phyloP scores from a whole-genome alignment of 2,113 vertebrate species.

The Dipodomys merriami region DNA sequence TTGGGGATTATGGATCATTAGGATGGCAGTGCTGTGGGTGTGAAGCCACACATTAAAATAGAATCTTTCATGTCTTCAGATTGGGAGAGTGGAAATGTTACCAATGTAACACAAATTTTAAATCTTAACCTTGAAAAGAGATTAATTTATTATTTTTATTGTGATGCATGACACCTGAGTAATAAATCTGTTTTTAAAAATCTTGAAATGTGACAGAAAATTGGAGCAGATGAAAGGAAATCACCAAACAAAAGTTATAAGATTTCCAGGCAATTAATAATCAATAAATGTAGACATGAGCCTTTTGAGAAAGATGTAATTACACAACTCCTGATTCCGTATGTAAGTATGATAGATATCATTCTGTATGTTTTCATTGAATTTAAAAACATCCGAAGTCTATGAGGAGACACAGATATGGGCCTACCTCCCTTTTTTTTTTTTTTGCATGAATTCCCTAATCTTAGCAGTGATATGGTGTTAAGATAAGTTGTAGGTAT shows the following conservation, averaged over 20 bases:
- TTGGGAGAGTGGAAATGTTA: background rate
- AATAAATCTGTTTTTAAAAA: background rate
- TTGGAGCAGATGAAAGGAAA: slow-evolving; percentile 24
- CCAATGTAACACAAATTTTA: background rate
- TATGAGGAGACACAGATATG: background rate
- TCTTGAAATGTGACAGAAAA: background rate
- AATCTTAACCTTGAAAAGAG: background rate
- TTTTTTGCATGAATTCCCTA: background rate
- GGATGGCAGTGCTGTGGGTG: background rate
- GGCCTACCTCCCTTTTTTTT: background rate
- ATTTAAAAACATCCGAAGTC: background rate
- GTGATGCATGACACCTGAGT: background rate
- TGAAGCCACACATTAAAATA: background rate
- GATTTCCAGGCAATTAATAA: background rate
- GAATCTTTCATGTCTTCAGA: background rate
- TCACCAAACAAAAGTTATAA: background rate
- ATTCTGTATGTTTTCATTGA: slow-evolving; percentile 3
- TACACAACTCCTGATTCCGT: background rate
- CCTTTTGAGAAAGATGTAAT: slow-evolving; percentile 28
- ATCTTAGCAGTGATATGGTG: background rate
- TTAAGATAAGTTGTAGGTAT: background rate
- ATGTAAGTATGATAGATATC: background rate
- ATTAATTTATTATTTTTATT: background rate
- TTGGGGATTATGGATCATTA: background rate
- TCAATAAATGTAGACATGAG: background rate